Percentiles rank a stretch among this genome's conserved stretches.
Conservation (phyloP, 2,113 vertebrate species). For the Mormyrus lacerda region DNA sequence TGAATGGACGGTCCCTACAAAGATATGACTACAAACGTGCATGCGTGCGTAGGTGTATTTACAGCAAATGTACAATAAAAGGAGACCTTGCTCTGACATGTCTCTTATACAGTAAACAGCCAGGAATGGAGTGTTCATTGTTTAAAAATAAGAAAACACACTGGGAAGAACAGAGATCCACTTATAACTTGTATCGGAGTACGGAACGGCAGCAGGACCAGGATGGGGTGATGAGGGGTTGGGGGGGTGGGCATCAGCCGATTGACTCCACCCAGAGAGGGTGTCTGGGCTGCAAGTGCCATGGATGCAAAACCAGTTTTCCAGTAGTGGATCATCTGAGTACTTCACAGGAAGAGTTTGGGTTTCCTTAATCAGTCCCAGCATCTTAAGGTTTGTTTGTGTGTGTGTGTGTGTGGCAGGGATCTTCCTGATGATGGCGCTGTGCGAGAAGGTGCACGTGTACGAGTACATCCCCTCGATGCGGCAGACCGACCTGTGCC, state of each 20-base stretch:
- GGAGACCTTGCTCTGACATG: not conserved
- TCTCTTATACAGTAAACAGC: not conserved
- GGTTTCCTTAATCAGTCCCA: not conserved
- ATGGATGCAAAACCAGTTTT: too few relatives aligned
- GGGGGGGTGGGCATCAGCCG: not conserved
- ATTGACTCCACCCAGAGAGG: too few relatives aligned
- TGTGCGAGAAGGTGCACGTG: conserved; percentile 84
- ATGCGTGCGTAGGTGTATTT: not conserved
- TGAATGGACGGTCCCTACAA: not conserved
- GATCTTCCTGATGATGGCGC: conserved; percentile 92
- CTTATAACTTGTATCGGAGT: too few relatives aligned
- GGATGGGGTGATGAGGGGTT: not conserved
- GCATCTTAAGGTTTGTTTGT: not conserved
- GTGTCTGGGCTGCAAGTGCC: too few relatives aligned
- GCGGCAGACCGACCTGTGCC: conserved; percentile 89
- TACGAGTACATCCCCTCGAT: conserved; percentile 94
- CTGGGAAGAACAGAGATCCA: not conserved
- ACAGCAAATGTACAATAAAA: not conserved
- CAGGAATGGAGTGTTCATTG: not conserved
- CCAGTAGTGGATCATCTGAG: too few relatives aligned
- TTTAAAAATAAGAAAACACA: not conserved
- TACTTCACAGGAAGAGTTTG: not conserved
- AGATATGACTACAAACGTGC: not conserved
- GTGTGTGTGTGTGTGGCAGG: conserved; percentile 55
- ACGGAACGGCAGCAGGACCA: too few relatives aligned